A percentile compares a stretch with the other conserved stretches of the same genome.
Conservation (phyloP, 2,797 vertebrate species). For the Neosalanx taihuensis region DNA sequence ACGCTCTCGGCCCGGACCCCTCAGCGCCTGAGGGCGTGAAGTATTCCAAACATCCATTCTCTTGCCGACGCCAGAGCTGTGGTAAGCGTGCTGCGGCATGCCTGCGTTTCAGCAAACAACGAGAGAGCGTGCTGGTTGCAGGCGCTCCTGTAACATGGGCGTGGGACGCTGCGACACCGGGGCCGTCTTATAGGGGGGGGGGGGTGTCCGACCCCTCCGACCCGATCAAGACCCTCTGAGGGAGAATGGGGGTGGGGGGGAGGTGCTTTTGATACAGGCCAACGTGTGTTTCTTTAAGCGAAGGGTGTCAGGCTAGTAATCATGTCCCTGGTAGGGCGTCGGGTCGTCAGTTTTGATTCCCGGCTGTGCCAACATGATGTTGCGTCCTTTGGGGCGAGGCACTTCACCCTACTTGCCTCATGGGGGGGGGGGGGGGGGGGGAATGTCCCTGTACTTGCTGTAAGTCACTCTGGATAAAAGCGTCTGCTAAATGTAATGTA, state of each 20-base stretch:
- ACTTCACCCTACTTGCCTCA: no score
- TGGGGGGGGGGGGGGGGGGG: no score
- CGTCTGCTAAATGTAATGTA: no score
- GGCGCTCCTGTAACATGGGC: conserved; percentile 31
- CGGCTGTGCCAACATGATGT: no score
- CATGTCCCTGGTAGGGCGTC: no score
- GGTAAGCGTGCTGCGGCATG: conserved; percentile 54
- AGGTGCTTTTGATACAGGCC: background rate
- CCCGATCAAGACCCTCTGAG: background rate
- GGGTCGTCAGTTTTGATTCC: no score
- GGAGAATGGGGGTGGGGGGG: background rate
- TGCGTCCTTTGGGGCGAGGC: no score
- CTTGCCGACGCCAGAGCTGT: conserved; percentile 42
- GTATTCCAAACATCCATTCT: conserved; percentile 28
- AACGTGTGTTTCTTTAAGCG: no score
- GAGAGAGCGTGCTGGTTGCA: conserved; percentile 40
- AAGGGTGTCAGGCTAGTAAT: no score
- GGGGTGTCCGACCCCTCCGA: background rate
- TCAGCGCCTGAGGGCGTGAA: conserved; percentile 30
- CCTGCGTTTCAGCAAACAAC: conserved; percentile 52
- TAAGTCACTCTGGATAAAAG: no score
- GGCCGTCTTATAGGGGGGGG: no score
- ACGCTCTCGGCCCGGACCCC: conserved; percentile 6
- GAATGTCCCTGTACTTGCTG: no score
- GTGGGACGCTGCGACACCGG: background rate